Evolutionary conservation across 2,113 vertebrate genomes (phyloP).

Genomic region (Dissostichus mawsoni): DNA sequence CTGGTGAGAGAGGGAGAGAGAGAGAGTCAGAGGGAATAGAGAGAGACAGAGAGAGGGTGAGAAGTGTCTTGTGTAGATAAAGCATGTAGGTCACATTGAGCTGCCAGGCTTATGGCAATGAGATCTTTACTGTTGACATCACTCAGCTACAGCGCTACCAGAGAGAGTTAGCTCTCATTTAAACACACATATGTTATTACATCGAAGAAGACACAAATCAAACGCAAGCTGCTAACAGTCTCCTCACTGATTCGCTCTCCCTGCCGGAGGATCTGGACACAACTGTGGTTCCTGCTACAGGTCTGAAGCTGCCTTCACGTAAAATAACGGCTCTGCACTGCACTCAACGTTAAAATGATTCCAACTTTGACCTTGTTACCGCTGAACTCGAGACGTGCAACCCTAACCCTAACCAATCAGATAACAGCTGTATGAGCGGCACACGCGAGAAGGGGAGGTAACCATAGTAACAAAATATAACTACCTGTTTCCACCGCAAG

Average conservation of each 20-base stretch:
- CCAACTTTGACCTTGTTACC: too few species aligned
- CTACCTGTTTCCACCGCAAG: too few species aligned
- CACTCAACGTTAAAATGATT: too few species aligned
- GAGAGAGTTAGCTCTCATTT: neutral
- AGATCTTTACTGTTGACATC: constrained; percentile 41
- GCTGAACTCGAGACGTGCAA: too few species aligned
- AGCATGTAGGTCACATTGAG: constrained; percentile 73
- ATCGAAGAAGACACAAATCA: neutral
- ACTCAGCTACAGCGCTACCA: neutral
- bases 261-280: neutral
- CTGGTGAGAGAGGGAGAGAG: neutral
- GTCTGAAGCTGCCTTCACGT: too few species aligned
- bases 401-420: too few species aligned
- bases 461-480: too few species aligned
- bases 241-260: neutral
- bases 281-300: neutral
- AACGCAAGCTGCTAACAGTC: neutral
- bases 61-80: constrained; percentile 56
- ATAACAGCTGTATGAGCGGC: too few species aligned
- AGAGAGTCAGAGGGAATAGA: neutral
- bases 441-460: too few species aligned
- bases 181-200: neutral
- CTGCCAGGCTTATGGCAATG: constrained; percentile 39
- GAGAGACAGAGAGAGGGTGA: constrained; percentile 27
- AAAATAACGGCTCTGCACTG: too few species aligned